These are phyloP conservation scores for Eupeodes luniger DNA, from an alignment of 2,888 invertebrate species.

Conservation along the genomic window DNA sequence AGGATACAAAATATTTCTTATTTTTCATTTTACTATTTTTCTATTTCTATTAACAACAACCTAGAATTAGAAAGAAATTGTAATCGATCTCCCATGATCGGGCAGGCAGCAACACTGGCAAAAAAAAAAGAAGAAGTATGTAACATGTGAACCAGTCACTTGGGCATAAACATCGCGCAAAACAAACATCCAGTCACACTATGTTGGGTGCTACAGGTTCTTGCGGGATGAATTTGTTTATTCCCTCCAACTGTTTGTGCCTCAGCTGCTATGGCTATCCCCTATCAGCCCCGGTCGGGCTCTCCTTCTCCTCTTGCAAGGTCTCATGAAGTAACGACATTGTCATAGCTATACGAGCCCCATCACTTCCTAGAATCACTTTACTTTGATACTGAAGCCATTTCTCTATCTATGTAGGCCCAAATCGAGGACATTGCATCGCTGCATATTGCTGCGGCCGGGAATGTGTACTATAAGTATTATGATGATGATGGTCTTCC, in stretches of 20 bases:
- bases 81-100: conserved; percentile 68
- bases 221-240: conserved; percentile 71
- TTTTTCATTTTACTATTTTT: neutral
- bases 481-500: conserved; percentile 70
- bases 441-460: conserved; percentile 18
- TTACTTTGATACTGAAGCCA: conserved; percentile 47
- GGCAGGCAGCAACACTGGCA: neutral
- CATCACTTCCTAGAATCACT: conserved; percentile 74
- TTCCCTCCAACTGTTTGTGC: conserved; percentile 72
- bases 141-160: conserved; percentile 71
- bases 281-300: neutral
- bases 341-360: conserved; percentile 57
- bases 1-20: conserved; percentile 11
- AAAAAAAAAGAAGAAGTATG: conserved; percentile 1
- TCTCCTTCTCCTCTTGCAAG: conserved; percentile 61
- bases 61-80: conserved; percentile 62
- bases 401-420: conserved; percentile 68
- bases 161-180: conserved; percentile 21
- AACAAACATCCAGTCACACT: conserved; percentile 67
- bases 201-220: conserved; percentile 62
- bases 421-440: conserved; percentile 64
- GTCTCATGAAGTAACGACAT: conserved; percentile 59
- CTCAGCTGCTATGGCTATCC: conserved; percentile 2
- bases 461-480: conserved; percentile 45
- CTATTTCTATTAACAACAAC: conserved; percentile 36